Percentiles rank a stretch among this genome's conserved stretches.
Conservation (phyloP, 2,888 invertebrate genomes). For the Drosophila percnosoma region DNA sequence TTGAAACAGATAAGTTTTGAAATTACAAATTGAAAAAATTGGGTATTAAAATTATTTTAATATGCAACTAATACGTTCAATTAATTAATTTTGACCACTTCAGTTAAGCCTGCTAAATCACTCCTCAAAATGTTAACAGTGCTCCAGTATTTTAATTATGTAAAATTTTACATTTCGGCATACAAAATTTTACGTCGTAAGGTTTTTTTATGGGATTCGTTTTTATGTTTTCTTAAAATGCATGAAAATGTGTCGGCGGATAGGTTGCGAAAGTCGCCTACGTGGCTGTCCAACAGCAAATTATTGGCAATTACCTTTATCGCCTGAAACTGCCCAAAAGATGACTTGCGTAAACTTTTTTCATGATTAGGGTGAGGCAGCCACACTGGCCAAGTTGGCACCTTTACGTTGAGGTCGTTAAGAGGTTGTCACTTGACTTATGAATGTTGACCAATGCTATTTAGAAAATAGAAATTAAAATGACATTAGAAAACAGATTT, state of each 20-base stretch:
- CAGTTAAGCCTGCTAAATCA: background rate
- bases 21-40: no score
- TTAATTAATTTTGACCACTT: background rate
- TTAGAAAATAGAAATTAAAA: constrained; percentile 19
- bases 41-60: background rate
- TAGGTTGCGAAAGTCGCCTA: background rate
- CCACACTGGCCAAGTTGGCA: background rate
- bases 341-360: constrained; percentile 25
- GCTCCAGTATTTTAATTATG: background rate
- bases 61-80: background rate
- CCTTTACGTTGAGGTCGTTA: constrained; percentile 18
- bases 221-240: background rate
- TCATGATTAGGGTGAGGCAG: background rate
- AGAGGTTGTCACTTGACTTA: constrained; percentile 5
- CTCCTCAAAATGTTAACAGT: background rate
- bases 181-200: background rate
- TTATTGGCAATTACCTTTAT: constrained; percentile 12
- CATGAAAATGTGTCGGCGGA: constrained; percentile 8
- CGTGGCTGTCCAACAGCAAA: background rate
- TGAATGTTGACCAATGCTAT: background rate
- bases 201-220: background rate
- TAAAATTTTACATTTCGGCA: background rate
- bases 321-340: constrained; percentile 9
- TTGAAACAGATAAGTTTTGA: background rate
- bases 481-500: constrained; percentile 4